Evolutionary conservation across 1,140 invertebrate genomes (phyloP).

Genomic region (Doryteuthis pealeii): DNA sequence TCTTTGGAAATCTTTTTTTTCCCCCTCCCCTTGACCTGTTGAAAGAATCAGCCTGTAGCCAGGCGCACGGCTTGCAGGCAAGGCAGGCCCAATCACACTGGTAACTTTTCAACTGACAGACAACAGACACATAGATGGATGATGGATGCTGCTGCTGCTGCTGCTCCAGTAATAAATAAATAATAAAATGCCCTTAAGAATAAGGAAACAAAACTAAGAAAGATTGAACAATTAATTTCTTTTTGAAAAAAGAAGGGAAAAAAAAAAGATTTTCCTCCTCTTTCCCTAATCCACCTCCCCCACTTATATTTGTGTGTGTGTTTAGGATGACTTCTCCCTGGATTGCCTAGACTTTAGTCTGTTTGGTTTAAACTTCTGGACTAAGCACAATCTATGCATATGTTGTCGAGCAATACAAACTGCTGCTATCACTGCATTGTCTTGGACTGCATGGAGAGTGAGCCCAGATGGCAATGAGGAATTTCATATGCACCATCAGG

Average conservation of each 20-base stretch:
- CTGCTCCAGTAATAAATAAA: slow-evolving; percentile 2
- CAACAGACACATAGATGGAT: too few relatives aligned
- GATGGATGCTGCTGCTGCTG: not conserved
- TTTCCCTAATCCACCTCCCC: not conserved
- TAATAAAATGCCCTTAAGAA: not conserved
- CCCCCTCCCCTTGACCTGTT: not conserved
- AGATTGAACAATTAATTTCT: not conserved
- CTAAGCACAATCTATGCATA: slow-evolving; percentile 9
- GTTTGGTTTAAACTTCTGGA: not conserved
- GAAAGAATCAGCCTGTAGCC: not conserved
- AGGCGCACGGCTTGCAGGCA: not conserved
- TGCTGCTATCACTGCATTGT: slow-evolving; percentile 4
- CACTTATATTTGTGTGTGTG: slow-evolving; percentile 10
- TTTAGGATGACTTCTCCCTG: slow-evolving; percentile 12
- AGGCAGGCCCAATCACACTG: not conserved
- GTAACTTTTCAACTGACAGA: too few relatives aligned
- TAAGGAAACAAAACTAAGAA: not conserved
- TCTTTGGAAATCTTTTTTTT: not conserved
- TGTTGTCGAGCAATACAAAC: not conserved
- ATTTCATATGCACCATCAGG: not conserved
- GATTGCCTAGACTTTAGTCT: slow-evolving; percentile 10
- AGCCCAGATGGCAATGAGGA: not conserved
- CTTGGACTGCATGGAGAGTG: not conserved
- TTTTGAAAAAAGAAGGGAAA: not conserved
- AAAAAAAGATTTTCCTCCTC: not conserved